Base-by-base conservation (phyloP, 2,113 vertebrate genomes). In the Lota lota region DNA sequence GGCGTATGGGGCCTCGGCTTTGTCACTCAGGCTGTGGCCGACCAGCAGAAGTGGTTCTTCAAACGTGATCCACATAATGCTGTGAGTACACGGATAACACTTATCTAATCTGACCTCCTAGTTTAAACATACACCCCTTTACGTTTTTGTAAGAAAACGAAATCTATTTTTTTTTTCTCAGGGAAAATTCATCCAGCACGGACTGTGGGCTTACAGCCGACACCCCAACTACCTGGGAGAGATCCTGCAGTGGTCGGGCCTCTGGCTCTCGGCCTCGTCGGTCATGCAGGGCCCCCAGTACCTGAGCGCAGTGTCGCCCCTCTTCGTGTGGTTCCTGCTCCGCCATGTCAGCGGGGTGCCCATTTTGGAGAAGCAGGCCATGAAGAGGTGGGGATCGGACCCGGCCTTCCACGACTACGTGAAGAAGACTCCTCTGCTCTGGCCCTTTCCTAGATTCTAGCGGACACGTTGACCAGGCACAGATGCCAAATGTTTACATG, bases 1-100 rank as follows among this genome's bases (percentile, higher is more conserved):
- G 70, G 80, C 1, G 5, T 92, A 0, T 94, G 93, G 93, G 82
- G 83, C 20, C 62, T 93, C 1, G 92, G 93, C 64, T 94, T 94
- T 5, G 82, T 83, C 4, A 76, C 79, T 1, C 89, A 94, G 65
- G 87, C 90, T 0, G 70, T 92, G 67, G 93, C 93, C 19, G 93
- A 94, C 73, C 92, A 93, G 74, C 93, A 94, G 85, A 94, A 93
- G 72, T 93, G 85, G 91, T 61, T 85, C 64, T 94, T 94, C 82
- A 94, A 87, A 78, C 64, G 67, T 5, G 75, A 94, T 79, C 87
- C 92, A 47, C 82, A 92, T 63, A 94, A 94, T 20, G 72, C 79
- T 18, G 93, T 93, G 80, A 89, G 92, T 89, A 21, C 17, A 22
- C 19, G 4, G 69, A 51, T 18, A 22, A 50, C 40, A 14, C 51